Evolutionary conservation across 2,888 invertebrate species (phyloP), one percentile per base, ranked within the genome.

Genomic region (Schizotus pectinicornis): DNA sequence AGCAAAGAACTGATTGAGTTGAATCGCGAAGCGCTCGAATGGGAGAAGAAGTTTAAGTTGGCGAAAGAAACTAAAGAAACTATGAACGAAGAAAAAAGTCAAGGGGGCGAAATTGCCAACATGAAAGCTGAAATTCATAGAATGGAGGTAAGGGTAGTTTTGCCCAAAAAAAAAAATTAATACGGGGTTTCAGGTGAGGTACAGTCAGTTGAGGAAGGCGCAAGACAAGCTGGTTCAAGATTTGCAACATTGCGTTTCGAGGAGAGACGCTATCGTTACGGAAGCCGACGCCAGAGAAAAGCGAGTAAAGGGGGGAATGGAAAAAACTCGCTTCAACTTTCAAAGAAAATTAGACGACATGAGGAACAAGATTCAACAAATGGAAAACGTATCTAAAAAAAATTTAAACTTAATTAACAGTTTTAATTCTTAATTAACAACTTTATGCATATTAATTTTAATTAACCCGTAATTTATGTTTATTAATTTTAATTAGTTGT

Each of bases 101-200:
- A 83, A 1, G 85, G 82, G 3, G 90, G 92, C 1, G 92, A 92
- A 75, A 84, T 92, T 12, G 87, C 87, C 0, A 83, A 83, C 32
- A 92, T 93, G 92, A 88, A 85, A 73, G 83, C 82, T 35, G 93
- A 94, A 81, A 92, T 94, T 71, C 92, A 92, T 69, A 84, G 89
- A 65, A 93, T 93, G 93, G 86, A 90, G 79, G 90, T 92, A 75
- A 80, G 47, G 5, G 7, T 32, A 8, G 9, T 41, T 48, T 49
- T 32, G 31, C 5, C 33, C 14, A 11, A 12, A 52, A 35, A 9
- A 32, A 41, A 9, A 38, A 1, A n/a, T 52, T 42, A 7, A 35
- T 48, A 9, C 13, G 31, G 34, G 11, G 39, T 61, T 57, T 38
- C 63, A 81, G 81, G 80, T 82, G 6, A 71, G 82, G 3, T 80